A percentile compares a stretch with the other conserved stretches of the same genome.
Evolutionary conservation across 2,113 vertebrate species (phyloP).

Genomic region (Scortum barcoo): DNA sequence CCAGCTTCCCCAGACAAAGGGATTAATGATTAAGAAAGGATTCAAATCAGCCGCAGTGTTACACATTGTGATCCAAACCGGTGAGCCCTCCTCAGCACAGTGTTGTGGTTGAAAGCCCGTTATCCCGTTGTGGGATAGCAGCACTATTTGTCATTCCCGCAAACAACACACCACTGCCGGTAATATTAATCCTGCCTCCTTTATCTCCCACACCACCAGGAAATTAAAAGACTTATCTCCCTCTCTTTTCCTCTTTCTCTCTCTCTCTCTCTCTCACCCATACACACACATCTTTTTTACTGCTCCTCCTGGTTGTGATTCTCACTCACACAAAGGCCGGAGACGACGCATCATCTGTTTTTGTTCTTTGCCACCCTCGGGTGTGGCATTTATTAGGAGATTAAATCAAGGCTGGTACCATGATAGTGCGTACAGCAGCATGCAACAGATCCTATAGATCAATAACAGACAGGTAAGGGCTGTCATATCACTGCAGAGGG

Average conservation of each 20-base stretch:
- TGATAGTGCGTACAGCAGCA: background rate
- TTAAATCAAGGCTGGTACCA: conserved; percentile 21
- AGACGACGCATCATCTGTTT: conserved; percentile 37
- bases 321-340: conserved; percentile 48
- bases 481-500: background rate
- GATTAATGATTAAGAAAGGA: background rate
- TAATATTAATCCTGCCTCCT: conserved; percentile 66
- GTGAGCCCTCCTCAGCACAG: background rate
- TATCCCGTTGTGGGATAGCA: conserved; percentile 31
- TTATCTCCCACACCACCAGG: conserved; percentile 71
- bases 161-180: conserved; percentile 48
- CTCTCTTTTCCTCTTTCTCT: conserved; percentile 1
- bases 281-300: background rate
- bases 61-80: conserved; percentile 9
- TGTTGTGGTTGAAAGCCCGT: conserved; percentile 6
- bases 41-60: background rate
- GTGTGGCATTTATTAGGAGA: conserved; percentile 34
- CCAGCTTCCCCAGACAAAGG: background rate
- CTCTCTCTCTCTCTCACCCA: conserved; percentile 12
- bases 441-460: conserved; percentile 14
- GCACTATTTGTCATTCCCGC: conserved; percentile 41
- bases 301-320: conserved; percentile 31
- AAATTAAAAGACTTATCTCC: conserved; percentile 75
- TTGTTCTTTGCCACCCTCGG: conserved; percentile 22
- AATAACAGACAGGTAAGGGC: background rate